Evolutionary conservation across 2,797 vertebrate genomes (phyloP), one percentile per base, ranked within the genome.

Genomic region (Bufotes viridis): DNA sequence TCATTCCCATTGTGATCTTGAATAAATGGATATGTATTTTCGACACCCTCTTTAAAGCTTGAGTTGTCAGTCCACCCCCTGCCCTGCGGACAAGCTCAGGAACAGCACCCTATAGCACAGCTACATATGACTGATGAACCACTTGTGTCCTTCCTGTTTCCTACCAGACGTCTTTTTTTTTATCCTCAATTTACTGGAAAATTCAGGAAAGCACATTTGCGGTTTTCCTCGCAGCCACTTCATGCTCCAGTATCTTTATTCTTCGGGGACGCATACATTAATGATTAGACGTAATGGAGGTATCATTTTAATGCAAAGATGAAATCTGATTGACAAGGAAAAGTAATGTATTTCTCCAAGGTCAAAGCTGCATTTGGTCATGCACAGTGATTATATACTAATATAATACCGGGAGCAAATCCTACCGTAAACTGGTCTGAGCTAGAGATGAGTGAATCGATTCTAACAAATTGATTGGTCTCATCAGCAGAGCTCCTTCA

Each of bases 161-260:
- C 60, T 81, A 65, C 9, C 14, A 24, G 42, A 57, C 3, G 10
- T 34, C 42, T 81, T 42, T 81, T n/a, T n/a, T 60, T 60, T 51
- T 74, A 20, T 49, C 51, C 60, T 81, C 60, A 42, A 10, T 26
- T 81, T 82, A 82, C 80, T 82, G 80, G 80, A 82, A 82, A 94
- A 93, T n/a, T 24, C 63, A 67, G 80, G 22, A 51, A 7, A 55
- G 81, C 63, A 70, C 81, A 82, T 82, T 82, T 82, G 81, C n/a
- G 81, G 81, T 82, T 70, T 78, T 70, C 29, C 65, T 55, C 42
- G 0, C 14, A 53, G 81, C 63, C 24, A 69, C 42, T 55, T 70
- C 49, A 82, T 70, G 53, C 81, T 82, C 3, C 5, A 42, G 42
- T 42, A 51, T 82, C 69, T 82, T 53, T 70, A 69, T 82, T 70